These are phyloP conservation scores for Trissoscelio sp. DNA, from an alignment of 2,888 invertebrate species.

Conservation along the genomic window DNA sequence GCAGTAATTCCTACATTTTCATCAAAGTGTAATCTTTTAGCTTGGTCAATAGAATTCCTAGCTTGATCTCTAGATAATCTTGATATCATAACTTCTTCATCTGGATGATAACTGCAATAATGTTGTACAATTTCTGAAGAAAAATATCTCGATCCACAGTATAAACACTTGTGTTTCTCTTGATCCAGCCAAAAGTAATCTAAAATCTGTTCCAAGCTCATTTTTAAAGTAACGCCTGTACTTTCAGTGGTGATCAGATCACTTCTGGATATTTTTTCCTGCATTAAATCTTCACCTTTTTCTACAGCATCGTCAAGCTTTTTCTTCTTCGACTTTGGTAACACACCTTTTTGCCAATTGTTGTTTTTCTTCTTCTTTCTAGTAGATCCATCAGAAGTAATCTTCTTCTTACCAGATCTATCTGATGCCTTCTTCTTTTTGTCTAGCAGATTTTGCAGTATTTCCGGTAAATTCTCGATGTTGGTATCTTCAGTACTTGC, in stretches of 20 bases:
- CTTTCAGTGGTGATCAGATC: conserved; percentile 12
- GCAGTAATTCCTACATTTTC: conserved; percentile 6
- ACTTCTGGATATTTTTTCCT: too few species aligned
- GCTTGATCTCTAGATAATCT: conserved; percentile 85
- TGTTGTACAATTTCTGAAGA: conserved; percentile 88
- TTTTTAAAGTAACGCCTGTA: conserved; percentile 22
- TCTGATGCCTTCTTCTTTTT: too few species aligned
- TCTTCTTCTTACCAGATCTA: too few species aligned
- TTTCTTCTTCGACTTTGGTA: too few species aligned
- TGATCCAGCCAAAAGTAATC: conserved; percentile 76
- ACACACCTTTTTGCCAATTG: too few species aligned
- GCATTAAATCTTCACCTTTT: too few species aligned
- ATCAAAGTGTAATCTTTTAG: conserved; percentile 83
- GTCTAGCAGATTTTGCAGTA: too few species aligned
- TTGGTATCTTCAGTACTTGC: too few species aligned
- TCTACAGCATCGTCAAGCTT: too few species aligned
- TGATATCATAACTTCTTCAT: conserved; percentile 87
- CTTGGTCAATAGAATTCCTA: conserved; percentile 85
- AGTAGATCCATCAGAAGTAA: too few species aligned
- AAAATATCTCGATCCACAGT: conserved; percentile 86
- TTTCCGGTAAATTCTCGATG: too few species aligned
- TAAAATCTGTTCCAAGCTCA: conserved; percentile 70
- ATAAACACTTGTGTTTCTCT: conserved; percentile 85
- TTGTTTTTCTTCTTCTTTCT: too few species aligned
- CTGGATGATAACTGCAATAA: conserved; percentile 87